Conservation (phyloP, 1,140 invertebrate species). For the Drosophila busckii region DNA sequence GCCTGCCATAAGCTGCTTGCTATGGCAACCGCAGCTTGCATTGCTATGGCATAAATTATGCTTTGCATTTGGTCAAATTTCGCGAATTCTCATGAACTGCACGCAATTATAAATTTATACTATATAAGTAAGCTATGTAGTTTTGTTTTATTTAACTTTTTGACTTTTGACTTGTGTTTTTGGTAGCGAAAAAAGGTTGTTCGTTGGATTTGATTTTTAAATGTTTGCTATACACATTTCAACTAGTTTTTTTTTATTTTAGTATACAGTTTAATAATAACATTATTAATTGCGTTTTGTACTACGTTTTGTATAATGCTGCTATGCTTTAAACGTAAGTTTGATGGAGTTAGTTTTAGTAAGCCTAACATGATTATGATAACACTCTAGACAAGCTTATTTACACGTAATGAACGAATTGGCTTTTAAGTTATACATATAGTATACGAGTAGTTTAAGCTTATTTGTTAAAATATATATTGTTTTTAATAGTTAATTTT, state of each 20-base stretch:
- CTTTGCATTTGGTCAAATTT: too few relatives aligned
- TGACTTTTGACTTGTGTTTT: conserved; percentile 31
- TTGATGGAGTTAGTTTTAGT: conserved; percentile 12
- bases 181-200: conserved; percentile 73
- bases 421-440: conserved; percentile 41
- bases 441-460: conserved; percentile 8
- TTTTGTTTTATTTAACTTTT: conserved; percentile 35
- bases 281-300: conserved; percentile 42
- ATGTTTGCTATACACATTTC: conserved; percentile 60
- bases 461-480: conserved; percentile 16
- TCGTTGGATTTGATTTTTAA: conserved; percentile 72
- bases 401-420: conserved; percentile 59
- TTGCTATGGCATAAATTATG: too few relatives aligned
- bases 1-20: too few relatives aligned
- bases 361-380: conserved; percentile 36
- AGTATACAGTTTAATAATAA: conserved; percentile 53
- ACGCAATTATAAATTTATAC: too few relatives aligned
- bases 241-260: conserved; percentile 53
- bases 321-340: conserved; percentile 49
- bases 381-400: conserved; percentile 69
- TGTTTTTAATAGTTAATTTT: conserved; percentile 17
- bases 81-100: too few relatives aligned
- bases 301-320: conserved; percentile 47
- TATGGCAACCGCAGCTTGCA: too few relatives aligned
- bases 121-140: too few relatives aligned